These are phyloP conservation scores for Ostrea denselamellosa DNA, from an alignment of 1,140 invertebrate genomes.

Conservation along the genomic window DNA sequence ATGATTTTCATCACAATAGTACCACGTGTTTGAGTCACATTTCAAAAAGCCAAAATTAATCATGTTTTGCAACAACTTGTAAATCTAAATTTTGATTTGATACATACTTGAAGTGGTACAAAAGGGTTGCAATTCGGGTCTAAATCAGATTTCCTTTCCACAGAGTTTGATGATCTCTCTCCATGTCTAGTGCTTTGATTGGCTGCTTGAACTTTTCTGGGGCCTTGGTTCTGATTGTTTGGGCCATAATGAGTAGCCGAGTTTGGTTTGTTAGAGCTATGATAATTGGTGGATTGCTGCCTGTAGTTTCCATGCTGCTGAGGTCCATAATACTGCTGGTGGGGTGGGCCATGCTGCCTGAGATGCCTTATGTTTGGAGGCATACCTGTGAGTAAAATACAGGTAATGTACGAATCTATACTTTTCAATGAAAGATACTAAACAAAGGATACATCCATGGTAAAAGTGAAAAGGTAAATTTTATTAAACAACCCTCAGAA, in stretches of 20 bases:
- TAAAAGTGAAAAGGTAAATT: no score
- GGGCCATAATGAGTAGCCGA: not conserved
- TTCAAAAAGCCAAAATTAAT: no score
- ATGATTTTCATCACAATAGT: no score
- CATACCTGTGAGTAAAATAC: not conserved
- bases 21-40: no score
- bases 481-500: no score
- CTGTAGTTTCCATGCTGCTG: not conserved
- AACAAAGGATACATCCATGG: no score
- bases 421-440: no score
- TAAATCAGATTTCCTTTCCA: not conserved
- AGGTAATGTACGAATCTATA: no score
- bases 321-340: not conserved
- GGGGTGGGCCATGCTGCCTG: not conserved
- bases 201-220: not conserved
- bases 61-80: no score
- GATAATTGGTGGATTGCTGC: not conserved
- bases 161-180: not conserved
- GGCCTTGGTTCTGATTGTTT: not conserved
- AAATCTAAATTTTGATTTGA: not conserved
- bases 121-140: constrained; percentile 54
- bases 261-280: not conserved
- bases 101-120: constrained; percentile 57
- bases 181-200: not conserved
- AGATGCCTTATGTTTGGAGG: not conserved